These are phyloP conservation scores for Euclidia mi DNA, from an alignment of 2,888 invertebrate genomes.

Conservation along the genomic window DNA sequence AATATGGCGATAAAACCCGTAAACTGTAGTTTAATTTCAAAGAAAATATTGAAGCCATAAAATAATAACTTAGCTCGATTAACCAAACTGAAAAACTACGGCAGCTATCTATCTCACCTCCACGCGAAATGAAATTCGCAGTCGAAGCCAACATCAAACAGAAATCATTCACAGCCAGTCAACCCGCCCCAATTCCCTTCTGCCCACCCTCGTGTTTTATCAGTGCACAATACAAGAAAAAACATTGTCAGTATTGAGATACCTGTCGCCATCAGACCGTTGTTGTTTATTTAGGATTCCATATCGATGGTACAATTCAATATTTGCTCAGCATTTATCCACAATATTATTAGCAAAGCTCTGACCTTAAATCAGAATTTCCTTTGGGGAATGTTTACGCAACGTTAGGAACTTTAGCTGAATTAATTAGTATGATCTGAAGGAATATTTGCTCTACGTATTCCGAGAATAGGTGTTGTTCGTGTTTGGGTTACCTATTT, in stretches of 20 bases:
- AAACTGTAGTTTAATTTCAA: no score
- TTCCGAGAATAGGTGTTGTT: conserved; percentile 31
- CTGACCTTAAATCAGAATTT: conserved; percentile 22
- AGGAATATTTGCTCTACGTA: conserved; percentile 39
- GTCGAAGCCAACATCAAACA: conserved; percentile 23
- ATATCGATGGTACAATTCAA: conserved; percentile 27
- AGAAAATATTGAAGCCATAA: no score
- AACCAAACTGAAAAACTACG: no score
- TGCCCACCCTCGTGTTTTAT: neutral
- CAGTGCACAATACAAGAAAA: conserved; percentile 16
- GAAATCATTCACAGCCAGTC: conserved; percentile 30
- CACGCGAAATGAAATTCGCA: neutral
- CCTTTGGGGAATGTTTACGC: conserved; percentile 29
- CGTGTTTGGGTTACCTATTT: conserved; percentile 19
- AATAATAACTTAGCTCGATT: no score
- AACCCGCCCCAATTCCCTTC: neutral
- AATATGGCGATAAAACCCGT: no score
- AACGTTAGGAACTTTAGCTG: conserved; percentile 23
- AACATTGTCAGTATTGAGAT: conserved; percentile 1
- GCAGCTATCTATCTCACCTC: no score
- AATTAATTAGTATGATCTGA: conserved; percentile 46
- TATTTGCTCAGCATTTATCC: conserved; percentile 19
- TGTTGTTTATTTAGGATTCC: conserved; percentile 8
- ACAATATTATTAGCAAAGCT: conserved; percentile 28
- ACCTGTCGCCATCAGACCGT: conserved; percentile 16